phyloP scores from a whole-genome alignment of 2,888 invertebrate species.

The Ophion obscuratus region DNA sequence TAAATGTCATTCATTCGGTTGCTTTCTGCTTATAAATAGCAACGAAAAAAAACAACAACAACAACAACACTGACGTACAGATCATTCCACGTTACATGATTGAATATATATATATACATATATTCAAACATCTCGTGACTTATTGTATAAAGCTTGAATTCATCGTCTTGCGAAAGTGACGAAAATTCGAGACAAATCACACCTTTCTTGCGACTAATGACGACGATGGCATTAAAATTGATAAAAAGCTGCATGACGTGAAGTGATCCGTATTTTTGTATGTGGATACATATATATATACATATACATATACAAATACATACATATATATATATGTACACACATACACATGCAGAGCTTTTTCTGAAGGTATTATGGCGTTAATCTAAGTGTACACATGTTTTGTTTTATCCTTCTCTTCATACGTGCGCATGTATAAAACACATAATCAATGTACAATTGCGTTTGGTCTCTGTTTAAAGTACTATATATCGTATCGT shows the following conservation, averaged over 20 bases:
- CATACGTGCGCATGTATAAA: conserved; percentile 72
- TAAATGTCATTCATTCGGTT: conserved; percentile 36
- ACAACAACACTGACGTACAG: conserved; percentile 65
- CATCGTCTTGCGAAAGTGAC: conserved; percentile 23
- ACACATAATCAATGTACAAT: conserved; percentile 72
- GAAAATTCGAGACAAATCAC: conserved; percentile 25
- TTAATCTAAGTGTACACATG: conserved; percentile 62
- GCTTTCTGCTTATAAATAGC: conserved; percentile 62
- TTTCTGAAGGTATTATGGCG: conserved; percentile 62
- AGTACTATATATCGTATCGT: conserved; percentile 51
- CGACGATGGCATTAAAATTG: conserved; percentile 30
- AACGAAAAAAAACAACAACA: conserved; percentile 59
- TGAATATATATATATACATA: conserved; percentile 26
- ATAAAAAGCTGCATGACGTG: conserved; percentile 51
- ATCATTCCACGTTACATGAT: conserved; percentile 62
- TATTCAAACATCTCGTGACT: not conserved
- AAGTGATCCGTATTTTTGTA: conserved; percentile 51
- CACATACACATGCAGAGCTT: conserved; percentile 68
- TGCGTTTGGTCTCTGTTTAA: conserved; percentile 62
- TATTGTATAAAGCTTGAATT: conserved; percentile 46
- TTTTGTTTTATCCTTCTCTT: conserved; percentile 35
- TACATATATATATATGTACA: conserved; percentile 60
- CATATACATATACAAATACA: conserved; percentile 57
- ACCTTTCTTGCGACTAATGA: conserved; percentile 18
- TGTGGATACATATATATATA: conserved; percentile 67